A percentile compares a stretch with the other conserved stretches of the same genome.
Conservation (phyloP, 2,797 vertebrate species). For the Choloepus didactylus region DNA sequence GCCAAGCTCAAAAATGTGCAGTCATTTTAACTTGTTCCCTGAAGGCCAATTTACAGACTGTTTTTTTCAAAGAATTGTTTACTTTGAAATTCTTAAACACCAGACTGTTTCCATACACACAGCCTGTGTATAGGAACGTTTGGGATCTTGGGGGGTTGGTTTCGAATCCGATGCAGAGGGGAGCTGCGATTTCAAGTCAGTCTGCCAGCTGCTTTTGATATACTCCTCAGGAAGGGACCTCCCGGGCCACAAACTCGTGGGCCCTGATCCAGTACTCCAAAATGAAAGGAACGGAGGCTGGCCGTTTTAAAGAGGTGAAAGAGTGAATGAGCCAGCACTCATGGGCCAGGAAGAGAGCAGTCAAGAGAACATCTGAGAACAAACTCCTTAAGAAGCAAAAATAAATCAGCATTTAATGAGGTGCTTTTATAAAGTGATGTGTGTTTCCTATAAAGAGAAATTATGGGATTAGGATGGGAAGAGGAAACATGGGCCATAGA, state of each 20-base stretch:
- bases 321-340: fast-evolving
- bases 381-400: neutral
- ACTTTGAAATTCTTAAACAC: slow-evolving; percentile 13
- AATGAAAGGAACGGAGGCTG: neutral
- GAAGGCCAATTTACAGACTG: slow-evolving; percentile 51
- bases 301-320: neutral
- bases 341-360: neutral
- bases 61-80: slow-evolving; percentile 50
- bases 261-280: neutral
- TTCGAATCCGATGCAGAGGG: fast-evolving
- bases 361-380: neutral
- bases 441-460: neutral
- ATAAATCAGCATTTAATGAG: neutral
- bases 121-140: fast-evolving
- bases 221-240: neutral
- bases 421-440: neutral
- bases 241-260: fast-evolving
- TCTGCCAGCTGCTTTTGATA: neutral
- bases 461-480: neutral
- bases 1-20: slow-evolving; percentile 79
- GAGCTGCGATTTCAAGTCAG: neutral
- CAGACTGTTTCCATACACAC: neutral
- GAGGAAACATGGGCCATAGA: fast-evolving
- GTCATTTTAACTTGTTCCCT: slow-evolving; percentile 69
- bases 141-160: neutral